These are phyloP conservation scores for Acanthococcus lagerstroemiae DNA, from an alignment of 2,888 invertebrate genomes.

Conservation along the genomic window DNA sequence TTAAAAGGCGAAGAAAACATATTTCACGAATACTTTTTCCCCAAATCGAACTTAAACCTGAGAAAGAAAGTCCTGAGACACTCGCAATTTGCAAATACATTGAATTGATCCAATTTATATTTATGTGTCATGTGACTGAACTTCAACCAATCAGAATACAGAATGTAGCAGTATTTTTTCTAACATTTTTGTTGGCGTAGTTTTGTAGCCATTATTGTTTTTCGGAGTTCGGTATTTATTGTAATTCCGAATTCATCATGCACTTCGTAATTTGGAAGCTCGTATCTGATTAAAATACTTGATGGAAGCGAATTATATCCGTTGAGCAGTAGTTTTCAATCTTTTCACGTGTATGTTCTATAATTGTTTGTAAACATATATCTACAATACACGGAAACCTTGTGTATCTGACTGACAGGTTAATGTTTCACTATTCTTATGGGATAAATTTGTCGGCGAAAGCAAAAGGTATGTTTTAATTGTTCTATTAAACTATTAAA, in stretches of 20 bases:
- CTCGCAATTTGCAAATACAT: too few relatives aligned
- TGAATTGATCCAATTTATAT: conserved; percentile 27
- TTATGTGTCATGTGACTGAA: conserved; percentile 25
- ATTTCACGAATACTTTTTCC: too few relatives aligned
- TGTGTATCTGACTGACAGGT: conserved; percentile 16
- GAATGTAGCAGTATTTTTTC: conserved; percentile 23
- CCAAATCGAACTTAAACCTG: too few relatives aligned
- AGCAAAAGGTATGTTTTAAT: conserved; percentile 11
- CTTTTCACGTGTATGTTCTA: conserved; percentile 21
- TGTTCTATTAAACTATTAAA: too few relatives aligned
- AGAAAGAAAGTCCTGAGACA: too few relatives aligned
- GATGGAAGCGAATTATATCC: conserved; percentile 6
- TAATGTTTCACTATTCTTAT: conserved; percentile 10
- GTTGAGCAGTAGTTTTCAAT: conserved; percentile 13
- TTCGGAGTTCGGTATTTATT: conserved; percentile 17
- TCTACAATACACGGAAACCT: conserved; percentile 9
- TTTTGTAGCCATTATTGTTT: conserved; percentile 30
- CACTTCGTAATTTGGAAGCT: conserved; percentile 6
- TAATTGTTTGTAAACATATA: conserved; percentile 26
- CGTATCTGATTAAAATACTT: conserved; percentile 3
- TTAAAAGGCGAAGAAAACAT: too few relatives aligned
- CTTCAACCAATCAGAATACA: conserved; percentile 16
- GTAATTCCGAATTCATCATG: conserved; percentile 15
- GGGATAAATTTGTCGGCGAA: conserved; percentile 17
- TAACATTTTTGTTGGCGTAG: conserved; percentile 27